Percentiles rank a stretch among this genome's conserved stretches.
Conservation (phyloP, 92 coral and sea anemone genomes). For the Epizoanthus illoricatus region DNA sequence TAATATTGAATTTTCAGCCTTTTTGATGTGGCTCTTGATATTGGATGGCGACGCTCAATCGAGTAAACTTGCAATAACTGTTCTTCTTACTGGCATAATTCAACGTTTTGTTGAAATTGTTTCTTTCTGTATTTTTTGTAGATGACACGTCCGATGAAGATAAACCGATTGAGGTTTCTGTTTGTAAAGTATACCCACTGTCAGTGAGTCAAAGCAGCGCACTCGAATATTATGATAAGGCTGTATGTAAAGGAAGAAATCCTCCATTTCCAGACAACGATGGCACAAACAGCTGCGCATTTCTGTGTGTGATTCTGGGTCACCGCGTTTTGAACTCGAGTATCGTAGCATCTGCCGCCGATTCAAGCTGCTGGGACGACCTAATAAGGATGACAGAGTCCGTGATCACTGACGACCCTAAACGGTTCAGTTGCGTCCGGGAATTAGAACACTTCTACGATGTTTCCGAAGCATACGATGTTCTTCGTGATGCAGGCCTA, state of each 20-base stretch:
- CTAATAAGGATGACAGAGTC: not conserved
- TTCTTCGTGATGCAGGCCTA: constrained; percentile 10
- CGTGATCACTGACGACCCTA: constrained; percentile 12
- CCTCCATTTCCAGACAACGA: constrained; percentile 37
- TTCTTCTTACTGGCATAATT: not conserved
- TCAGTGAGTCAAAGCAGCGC: constrained; percentile 35
- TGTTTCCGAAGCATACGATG: not conserved
- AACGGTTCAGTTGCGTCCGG: constrained; percentile 11
- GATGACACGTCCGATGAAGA: not conserved
- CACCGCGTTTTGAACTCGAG: not conserved
- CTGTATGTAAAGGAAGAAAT: constrained; percentile 24
- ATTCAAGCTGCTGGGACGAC: constrained; percentile 24
- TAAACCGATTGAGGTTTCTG: constrained; percentile 3
- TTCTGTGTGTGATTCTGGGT: constrained; percentile 25
- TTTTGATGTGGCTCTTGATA: too few relatives aligned
- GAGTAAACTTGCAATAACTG: not conserved
- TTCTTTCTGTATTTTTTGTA: too few relatives aligned
- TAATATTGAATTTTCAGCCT: not conserved
- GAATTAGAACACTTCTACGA: constrained; percentile 6
- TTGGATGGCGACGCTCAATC: too few relatives aligned
- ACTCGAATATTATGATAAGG: constrained; percentile 11
- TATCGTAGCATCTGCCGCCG: not conserved
- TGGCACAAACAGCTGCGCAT: constrained; percentile 34
- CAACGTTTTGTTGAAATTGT: too few relatives aligned
- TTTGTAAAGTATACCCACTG: constrained; percentile 28